phyloP scores from a whole-genome alignment of 1,140 invertebrate genomes.

The Myzus persicae region DNA sequence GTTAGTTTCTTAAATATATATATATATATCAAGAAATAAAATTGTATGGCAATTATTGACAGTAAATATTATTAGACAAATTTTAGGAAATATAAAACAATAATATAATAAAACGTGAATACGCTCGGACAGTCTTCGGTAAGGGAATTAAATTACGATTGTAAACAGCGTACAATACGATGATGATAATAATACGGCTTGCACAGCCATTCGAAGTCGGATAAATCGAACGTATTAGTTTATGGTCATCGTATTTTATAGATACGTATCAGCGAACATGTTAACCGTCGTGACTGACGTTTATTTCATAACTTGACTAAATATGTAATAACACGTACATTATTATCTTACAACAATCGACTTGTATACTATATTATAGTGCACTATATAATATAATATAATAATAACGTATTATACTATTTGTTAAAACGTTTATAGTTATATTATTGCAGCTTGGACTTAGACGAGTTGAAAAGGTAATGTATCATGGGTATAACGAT shows the following conservation, averaged over 20 bases:
- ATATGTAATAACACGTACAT: background rate
- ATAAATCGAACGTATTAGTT: background rate
- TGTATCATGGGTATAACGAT: background rate
- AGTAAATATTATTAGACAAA: background rate
- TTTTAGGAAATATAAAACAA: background rate
- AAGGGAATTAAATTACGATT: background rate
- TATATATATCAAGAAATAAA: too few relatives aligned
- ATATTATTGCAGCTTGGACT: background rate
- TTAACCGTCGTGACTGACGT: constrained; percentile 34
- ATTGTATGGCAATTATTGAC: background rate
- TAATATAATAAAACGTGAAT: background rate
- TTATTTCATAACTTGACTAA: constrained; percentile 21
- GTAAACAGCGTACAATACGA: background rate
- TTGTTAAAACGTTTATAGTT: background rate
- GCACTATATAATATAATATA: background rate
- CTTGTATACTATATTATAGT: background rate
- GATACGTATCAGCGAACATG: constrained; percentile 21
- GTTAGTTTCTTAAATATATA: too few relatives aligned
- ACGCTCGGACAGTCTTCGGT: background rate
- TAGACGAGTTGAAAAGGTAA: background rate
- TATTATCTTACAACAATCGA: background rate
- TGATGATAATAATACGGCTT: background rate
- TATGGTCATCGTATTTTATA: constrained; percentile 28
- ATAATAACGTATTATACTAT: background rate
- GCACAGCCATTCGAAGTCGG: background rate